These are phyloP conservation scores for Halichoeres trimaculatus DNA, from an alignment of 2,113 vertebrate species.

Conservation along the genomic window DNA sequence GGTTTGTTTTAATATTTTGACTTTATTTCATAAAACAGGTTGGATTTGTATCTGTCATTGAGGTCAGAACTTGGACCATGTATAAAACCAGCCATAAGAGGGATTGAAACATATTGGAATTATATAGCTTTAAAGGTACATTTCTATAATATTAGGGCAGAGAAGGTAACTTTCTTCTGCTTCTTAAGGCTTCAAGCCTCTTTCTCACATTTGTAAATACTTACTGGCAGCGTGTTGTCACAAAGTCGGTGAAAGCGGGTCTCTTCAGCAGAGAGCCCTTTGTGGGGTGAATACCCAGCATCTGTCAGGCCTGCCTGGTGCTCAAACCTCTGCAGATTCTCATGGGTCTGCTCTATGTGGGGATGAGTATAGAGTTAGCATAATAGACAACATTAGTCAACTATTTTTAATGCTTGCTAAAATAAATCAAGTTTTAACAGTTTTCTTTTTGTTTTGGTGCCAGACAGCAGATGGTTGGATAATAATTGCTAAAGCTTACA, in stretches of 20 bases:
- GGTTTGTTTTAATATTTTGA: too few species aligned
- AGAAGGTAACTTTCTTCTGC: neutral
- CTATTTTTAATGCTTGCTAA: neutral
- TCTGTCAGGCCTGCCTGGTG: slow-evolving; percentile 94
- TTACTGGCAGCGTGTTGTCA: slow-evolving; percentile 89
- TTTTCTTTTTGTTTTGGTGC: neutral
- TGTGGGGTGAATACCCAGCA: slow-evolving; percentile 91
- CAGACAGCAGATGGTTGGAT: neutral
- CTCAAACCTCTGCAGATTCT: slow-evolving; percentile 94
- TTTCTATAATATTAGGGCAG: neutral
- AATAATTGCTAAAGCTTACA: neutral
- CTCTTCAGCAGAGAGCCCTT: slow-evolving; percentile 93
- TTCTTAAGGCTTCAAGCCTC: neutral
- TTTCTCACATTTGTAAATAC: slow-evolving; percentile 49
- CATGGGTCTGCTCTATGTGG: slow-evolving; percentile 90
- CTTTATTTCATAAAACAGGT: too few species aligned
- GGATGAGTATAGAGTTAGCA: slow-evolving; percentile 3
- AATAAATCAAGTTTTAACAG: neutral
- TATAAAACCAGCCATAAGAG: too few species aligned
- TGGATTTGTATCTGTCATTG: too few species aligned
- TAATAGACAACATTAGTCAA: slow-evolving; percentile 4
- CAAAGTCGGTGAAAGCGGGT: slow-evolving; percentile 88
- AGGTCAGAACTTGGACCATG: too few species aligned
- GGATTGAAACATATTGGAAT: too few species aligned
- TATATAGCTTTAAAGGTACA: neutral